Evolutionary conservation across 2,888 invertebrate genomes (phyloP).

Genomic region (Germaria angustata): DNA sequence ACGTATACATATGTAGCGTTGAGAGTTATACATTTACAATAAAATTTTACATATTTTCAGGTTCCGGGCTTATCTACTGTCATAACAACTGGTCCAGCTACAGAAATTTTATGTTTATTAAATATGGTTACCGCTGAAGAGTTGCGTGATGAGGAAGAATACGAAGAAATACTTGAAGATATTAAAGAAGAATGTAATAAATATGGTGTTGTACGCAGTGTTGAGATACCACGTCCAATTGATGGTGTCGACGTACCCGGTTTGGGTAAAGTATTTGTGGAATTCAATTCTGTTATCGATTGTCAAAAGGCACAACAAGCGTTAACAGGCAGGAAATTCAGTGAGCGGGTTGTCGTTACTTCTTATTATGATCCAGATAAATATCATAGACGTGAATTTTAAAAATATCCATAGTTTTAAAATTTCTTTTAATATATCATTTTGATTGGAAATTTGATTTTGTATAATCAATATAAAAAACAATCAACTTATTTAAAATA

Average conservation of each 20-base stretch:
- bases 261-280: constrained; percentile 98
- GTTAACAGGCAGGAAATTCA: constrained; percentile 97
- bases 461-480: too few relatives aligned
- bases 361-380: constrained; percentile 98
- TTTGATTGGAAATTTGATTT: too few relatives aligned
- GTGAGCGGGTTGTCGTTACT: constrained; percentile 97
- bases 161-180: constrained; percentile 98
- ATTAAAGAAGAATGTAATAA: constrained; percentile 98
- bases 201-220: constrained; percentile 95
- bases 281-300: constrained; percentile 96
- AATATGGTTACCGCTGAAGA: constrained; percentile 99
- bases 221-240: constrained; percentile 97
- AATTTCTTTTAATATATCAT: too few relatives aligned
- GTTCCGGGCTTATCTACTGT: constrained; percentile 91
- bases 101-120: constrained; percentile 95
- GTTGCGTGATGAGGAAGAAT: constrained; percentile 96
- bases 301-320: constrained; percentile 99
- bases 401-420: constrained; percentile 75
- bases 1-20: too few relatives aligned
- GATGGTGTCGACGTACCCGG: constrained; percentile 97
- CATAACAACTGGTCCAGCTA: constrained; percentile 93
- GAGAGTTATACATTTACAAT: neutral
- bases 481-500: too few relatives aligned
- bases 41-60: neutral
- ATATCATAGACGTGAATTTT: constrained; percentile 97